phyloP scores from a whole-genome alignment of 1,140 invertebrate species.

The Trachymyrmex cornetzi region DNA sequence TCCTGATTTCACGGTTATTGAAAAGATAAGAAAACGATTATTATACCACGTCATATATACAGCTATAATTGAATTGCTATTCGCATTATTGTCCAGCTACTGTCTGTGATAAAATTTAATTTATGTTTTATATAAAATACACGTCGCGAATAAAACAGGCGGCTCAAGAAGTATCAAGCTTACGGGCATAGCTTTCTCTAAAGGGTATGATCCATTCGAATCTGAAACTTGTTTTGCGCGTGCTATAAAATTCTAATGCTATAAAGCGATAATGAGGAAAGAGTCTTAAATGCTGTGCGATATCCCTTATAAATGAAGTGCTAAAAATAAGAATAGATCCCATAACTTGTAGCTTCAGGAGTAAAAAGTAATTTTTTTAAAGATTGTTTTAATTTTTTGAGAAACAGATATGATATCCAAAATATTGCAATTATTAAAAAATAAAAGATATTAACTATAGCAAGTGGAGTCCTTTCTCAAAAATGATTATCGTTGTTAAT shows the following conservation, averaged over 20 bases:
- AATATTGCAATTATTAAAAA: not conserved
- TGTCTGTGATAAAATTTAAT: conserved; percentile 60
- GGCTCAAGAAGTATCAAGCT: conserved; percentile 5
- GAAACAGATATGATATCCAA: not conserved
- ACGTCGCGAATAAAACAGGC: not conserved
- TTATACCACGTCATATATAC: not conserved
- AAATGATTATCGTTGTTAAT: conserved; percentile 10
- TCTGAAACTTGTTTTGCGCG: conserved; percentile 35
- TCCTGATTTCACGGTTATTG: not conserved
- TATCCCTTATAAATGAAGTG: not conserved
- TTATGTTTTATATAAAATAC: conserved; percentile 62
- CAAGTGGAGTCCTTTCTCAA: not conserved
- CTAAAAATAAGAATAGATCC: conserved; percentile 1
- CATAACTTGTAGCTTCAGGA: not conserved
- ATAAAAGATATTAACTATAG: not conserved
- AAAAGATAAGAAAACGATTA: conserved; percentile 18
- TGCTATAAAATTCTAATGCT: conserved; percentile 52
- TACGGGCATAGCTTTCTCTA: conserved; percentile 26
- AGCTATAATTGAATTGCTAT: conserved; percentile 9
- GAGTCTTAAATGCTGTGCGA: conserved; percentile 19
- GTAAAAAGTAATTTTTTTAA: not conserved
- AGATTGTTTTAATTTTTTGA: not conserved
- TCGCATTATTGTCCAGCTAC: not conserved
- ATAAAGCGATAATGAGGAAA: conserved; percentile 41
- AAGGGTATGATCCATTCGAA: not conserved